Evolutionary conservation across 2,797 vertebrate species (phyloP).

Genomic region (Euthynnus affinis): DNA sequence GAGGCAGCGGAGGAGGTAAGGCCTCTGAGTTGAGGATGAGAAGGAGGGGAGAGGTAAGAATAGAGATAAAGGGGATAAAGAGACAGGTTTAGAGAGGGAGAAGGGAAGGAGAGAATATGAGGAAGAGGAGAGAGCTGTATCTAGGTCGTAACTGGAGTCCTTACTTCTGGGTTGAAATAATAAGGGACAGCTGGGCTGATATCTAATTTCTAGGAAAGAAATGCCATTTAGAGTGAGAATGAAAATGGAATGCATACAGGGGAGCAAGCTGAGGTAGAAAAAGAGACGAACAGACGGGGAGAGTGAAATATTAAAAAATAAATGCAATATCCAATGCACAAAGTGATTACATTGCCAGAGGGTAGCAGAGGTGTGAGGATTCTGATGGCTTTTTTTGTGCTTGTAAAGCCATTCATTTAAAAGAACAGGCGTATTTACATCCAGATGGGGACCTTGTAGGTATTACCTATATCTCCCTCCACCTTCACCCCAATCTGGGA

Average conservation of each 20-base stretch:
- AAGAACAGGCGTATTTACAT: constrained; percentile 75
- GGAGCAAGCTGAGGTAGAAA: constrained; percentile 44
- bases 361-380: constrained; percentile 74
- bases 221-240: constrained; percentile 81
- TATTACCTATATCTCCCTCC: constrained; percentile 39
- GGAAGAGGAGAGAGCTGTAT: constrained; percentile 46
- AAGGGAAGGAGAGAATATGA: constrained; percentile 25
- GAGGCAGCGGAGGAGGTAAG: constrained; percentile 75
- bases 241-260: constrained; percentile 72
- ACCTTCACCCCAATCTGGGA: constrained; percentile 11
- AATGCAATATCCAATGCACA: constrained; percentile 79
- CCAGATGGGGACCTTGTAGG: constrained; percentile 59
- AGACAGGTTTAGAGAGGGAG: constrained; percentile 44
- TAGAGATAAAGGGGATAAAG: constrained; percentile 67
- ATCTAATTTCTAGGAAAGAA: constrained; percentile 81
- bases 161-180: constrained; percentile 81
- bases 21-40: constrained; percentile 72
- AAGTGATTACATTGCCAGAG: constrained; percentile 80
- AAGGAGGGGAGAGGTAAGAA: constrained; percentile 56
- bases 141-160: constrained; percentile 66
- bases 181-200: constrained; percentile 75
- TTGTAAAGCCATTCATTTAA: constrained; percentile 73
- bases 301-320: constrained; percentile 79
- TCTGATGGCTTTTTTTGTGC: constrained; percentile 74
- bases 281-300: constrained; percentile 54